Base-by-base conservation (phyloP, 2,888 invertebrate genomes). In the Pristionchus entomophagus region DNA sequence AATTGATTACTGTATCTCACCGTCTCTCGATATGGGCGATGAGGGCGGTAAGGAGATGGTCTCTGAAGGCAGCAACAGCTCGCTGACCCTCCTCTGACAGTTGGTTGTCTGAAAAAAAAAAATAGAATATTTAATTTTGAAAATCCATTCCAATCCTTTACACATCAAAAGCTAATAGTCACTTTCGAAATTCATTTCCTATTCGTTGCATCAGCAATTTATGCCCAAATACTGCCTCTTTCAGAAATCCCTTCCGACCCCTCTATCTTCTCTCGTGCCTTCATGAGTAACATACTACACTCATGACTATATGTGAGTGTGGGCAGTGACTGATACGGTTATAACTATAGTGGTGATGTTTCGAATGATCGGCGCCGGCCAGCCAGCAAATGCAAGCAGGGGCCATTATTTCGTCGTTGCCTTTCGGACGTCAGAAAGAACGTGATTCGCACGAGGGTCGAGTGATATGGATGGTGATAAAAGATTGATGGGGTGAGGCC, bases 31-130 rank as follows among this genome's bases (percentile, higher is more conserved):
- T 89, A 49, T 90, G 89, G 2, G 78, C 86, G 10, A 89, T 86
- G 14, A 91, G 83, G 0, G 90, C 89, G 12, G 88, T 88, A 2
- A 91, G 86, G 5, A 91, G 88, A n/a, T 87, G 85, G 29, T 91
- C 91, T n/a, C 87, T 86, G 86, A 88, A 87, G 84, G 85, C 84
- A 1, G 83, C 82, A 85, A 87, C 88, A 10, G 87, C 81, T 17
- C 56, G 26, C 0, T 86, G 84, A 22, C 89, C 89, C 0, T 86
- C 26, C 29, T 87, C 88, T 0, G 90, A 90, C 14, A 91, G 86
- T 65, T 88, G 88, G 69, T 89, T 88, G 53, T 91, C 90, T 90
- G 87, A 6, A 45, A 45, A 10, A 10, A 45, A n/a, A n/a, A n/a
- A n/a, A n/a, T n/a, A n/a, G n/a, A n/a, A n/a, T n/a, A n/a, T n/a